Base-by-base conservation (phyloP, 2,113 vertebrate species). In the Stigmatopora nigra region DNA sequence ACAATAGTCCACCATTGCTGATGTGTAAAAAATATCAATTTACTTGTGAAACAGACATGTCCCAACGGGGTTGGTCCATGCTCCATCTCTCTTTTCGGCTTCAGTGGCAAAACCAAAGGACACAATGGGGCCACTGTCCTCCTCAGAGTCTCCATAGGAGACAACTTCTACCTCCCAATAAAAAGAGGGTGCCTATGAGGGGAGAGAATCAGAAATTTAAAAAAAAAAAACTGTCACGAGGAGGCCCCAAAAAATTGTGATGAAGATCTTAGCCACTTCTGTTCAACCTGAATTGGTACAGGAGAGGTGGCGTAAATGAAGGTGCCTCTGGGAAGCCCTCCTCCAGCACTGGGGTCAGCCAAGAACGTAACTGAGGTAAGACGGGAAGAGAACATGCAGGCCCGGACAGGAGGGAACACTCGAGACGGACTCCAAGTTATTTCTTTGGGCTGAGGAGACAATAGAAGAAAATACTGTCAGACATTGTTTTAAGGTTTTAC, bases 21-120 rank as follows among this genome's bases (percentile, higher is more conserved):
- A 48, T 56, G 53, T 53, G 44, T 3, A 55, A 12, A 45, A 15
- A 14, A 55, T 47, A 4, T 63, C 16, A 62, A 66, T 83, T 89
- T 92, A 99, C 97, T 99, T 99, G 82, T 98, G 97, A 76, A 99
- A 99, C 7, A 98, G 92, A 72, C 97, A 99, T 61, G 97, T 99
- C 86, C 97, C 97, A 65, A 99, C 95, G 22, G 97, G 97, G 79
- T 98, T 99, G 63, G 97, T 99, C 97, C 97, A 99, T 1, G 97
- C 97, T 20, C 97, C 97, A 13, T 99, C 97, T 46, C 97, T 86
- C 68, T 99, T 99, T 77, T 99, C 97, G 0, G 95, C 95, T 79
- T 99, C 97, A 0, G 97, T 97, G 70, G 95, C 95, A 86, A 99
- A 99, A 60, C 97, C 97, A 68, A 99, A 99, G 0, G 96, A 98